Conservation (phyloP, 2,888 invertebrate species). For the Oscheius myriophilus region DNA sequence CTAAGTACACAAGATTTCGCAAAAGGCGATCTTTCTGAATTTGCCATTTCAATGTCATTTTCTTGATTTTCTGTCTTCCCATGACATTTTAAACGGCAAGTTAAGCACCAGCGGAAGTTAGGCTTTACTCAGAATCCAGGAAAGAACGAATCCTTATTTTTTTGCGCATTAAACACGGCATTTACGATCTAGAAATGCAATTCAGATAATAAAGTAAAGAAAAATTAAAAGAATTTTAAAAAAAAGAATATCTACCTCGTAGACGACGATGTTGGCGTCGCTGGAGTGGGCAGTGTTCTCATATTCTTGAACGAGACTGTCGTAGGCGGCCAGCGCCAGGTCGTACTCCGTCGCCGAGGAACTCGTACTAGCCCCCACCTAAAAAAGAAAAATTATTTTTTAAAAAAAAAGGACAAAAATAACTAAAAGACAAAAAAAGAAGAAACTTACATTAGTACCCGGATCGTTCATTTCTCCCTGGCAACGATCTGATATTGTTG, state of each 20-base stretch:
- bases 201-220: not conserved
- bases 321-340: conserved; percentile 21
- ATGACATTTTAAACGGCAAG: not conserved
- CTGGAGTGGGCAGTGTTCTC: conserved; percentile 2
- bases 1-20: no score
- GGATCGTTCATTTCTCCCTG: no score
- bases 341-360: conserved; percentile 21
- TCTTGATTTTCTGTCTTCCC: no score
- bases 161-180: no score
- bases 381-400: not conserved
- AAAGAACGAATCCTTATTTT: no score
- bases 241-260: conserved; percentile 7
- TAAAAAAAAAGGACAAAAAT: not conserved
- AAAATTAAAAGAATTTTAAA: not conserved
- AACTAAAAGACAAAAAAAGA: not conserved
- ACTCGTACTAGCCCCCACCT: conserved; percentile 26
- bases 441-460: conserved; percentile 14
- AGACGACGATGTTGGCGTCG: conserved; percentile 16
- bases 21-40: no score
- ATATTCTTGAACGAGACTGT: conserved; percentile 20
- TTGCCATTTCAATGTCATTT: no score
- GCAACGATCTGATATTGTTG: no score
- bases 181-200: no score
- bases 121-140: not conserved
- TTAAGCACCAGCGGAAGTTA: not conserved